A percentile compares a stretch with the other conserved stretches of the same genome.
phyloP scores from a whole-genome alignment of 2,113 vertebrate species.

The Micronycteris hirsuta region DNA sequence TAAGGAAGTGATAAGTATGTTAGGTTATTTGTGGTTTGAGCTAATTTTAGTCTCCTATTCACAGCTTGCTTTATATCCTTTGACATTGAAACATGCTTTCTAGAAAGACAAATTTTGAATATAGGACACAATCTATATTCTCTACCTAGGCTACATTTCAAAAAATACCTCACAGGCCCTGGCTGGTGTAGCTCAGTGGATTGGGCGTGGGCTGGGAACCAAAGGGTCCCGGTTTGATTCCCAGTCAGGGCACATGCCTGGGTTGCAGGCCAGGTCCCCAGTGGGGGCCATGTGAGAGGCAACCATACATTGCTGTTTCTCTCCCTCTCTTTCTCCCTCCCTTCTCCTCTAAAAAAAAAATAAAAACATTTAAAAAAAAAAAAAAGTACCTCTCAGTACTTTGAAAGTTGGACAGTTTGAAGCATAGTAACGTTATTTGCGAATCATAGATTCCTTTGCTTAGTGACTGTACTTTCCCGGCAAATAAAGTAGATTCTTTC shows the following conservation, averaged over 20 bases:
- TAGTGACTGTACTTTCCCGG: not conserved
- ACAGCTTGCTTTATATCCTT: constrained; percentile 55
- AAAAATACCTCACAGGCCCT: not conserved
- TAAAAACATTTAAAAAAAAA: too few species aligned
- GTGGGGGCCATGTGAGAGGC: too few species aligned
- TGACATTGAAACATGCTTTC: constrained; percentile 65
- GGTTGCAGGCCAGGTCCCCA: too few species aligned
- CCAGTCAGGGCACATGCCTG: too few species aligned
- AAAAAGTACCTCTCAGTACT: not conserved
- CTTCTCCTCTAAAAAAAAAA: too few species aligned
- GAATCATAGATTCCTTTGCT: not conserved
- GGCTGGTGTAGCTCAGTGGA: too few species aligned
- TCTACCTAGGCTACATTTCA: constrained; percentile 18
- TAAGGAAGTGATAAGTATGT: constrained; percentile 65
- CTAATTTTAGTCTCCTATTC: constrained; percentile 72
- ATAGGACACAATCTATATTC: constrained; percentile 46
- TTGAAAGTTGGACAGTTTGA: constrained; percentile 21
- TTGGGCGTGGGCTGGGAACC: too few species aligned
- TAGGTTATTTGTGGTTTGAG: constrained; percentile 68
- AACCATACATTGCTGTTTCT: too few species aligned
- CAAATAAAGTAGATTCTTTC: not conserved
- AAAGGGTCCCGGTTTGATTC: too few species aligned
- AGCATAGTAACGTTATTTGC: not conserved
- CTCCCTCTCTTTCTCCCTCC: too few species aligned
- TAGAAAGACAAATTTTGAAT: constrained; percentile 66